These are phyloP conservation scores for Whitmania pigra DNA, from an alignment of 1,140 invertebrate genomes.

Conservation along the genomic window DNA sequence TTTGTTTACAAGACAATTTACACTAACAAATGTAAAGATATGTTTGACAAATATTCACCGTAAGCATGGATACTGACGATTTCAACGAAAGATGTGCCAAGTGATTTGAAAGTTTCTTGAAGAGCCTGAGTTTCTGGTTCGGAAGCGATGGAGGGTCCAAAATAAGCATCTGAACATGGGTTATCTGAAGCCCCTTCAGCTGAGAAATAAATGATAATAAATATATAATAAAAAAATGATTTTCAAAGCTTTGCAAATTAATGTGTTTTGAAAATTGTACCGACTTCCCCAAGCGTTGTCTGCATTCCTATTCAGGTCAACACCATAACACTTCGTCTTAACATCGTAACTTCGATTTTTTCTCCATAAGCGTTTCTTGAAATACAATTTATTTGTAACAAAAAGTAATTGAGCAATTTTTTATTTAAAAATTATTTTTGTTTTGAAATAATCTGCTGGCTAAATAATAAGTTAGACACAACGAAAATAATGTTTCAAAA, in stretches of 20 bases:
- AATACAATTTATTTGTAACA: background rate
- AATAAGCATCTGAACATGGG: slow-evolving; percentile 19
- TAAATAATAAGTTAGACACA: background rate
- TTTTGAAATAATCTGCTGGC: background rate
- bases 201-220: background rate
- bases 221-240: too few relatives aligned
- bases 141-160: slow-evolving; percentile 15
- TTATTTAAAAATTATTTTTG: background rate
- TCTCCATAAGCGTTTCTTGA: slow-evolving; percentile 20
- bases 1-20: background rate
- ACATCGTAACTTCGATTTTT: slow-evolving; percentile 16
- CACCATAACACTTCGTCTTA: slow-evolving; percentile 14
- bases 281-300: slow-evolving; percentile 22
- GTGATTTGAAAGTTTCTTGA: background rate
- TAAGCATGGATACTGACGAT: slow-evolving; percentile 18
- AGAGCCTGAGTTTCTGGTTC: slow-evolving; percentile 19
- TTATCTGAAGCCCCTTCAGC: slow-evolving; percentile 4
- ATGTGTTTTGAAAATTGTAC: slow-evolving; percentile 6
- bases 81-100: background rate
- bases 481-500: too few relatives aligned
- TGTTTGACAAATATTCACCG: background rate
- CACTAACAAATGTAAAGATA: background rate
- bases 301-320: slow-evolving; percentile 23
- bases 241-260: background rate
- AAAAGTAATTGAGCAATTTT: background rate